phyloP scores from a whole-genome alignment of 1,140 invertebrate genomes.

The Cotesia typhae region DNA sequence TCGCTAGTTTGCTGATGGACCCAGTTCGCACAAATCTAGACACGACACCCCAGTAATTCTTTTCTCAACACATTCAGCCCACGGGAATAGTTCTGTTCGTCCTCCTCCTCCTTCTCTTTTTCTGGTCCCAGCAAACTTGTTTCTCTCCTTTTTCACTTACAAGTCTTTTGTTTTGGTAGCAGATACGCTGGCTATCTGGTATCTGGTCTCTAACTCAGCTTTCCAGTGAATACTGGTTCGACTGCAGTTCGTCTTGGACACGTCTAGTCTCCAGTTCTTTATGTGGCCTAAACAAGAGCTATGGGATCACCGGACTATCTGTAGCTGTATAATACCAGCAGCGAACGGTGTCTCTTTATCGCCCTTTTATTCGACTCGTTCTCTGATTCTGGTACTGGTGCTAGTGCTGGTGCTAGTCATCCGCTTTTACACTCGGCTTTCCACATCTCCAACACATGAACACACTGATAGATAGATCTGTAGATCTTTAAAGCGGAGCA shows the following conservation, averaged over 20 bases:
- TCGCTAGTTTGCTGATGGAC: constrained; percentile 45
- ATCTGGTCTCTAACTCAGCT: neutral
- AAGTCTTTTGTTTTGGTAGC: constrained; percentile 26
- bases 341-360: constrained; percentile 10
- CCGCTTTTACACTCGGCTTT: no score
- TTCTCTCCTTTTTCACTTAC: no score
- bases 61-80: constrained; percentile 4
- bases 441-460: no score
- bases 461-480: no score
- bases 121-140: neutral
- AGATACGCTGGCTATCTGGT: neutral
- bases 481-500: no score
- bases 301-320: constrained; percentile 49
- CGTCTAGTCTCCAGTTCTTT: constrained; percentile 56
- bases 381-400: neutral
- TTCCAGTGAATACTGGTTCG: constrained; percentile 54
- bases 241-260: constrained; percentile 58
- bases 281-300: constrained; percentile 53
- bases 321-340: constrained; percentile 9
- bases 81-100: constrained; percentile 2
- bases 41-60: constrained; percentile 9
- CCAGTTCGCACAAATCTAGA: constrained; percentile 47
- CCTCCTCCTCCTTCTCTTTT: constrained; percentile 30
- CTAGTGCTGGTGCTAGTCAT: no score
- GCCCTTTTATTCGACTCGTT: constrained; percentile 16